Evolutionary conservation across 23 tunicate species (phyloP).

Genomic region (Phallusia fumigata): DNA sequence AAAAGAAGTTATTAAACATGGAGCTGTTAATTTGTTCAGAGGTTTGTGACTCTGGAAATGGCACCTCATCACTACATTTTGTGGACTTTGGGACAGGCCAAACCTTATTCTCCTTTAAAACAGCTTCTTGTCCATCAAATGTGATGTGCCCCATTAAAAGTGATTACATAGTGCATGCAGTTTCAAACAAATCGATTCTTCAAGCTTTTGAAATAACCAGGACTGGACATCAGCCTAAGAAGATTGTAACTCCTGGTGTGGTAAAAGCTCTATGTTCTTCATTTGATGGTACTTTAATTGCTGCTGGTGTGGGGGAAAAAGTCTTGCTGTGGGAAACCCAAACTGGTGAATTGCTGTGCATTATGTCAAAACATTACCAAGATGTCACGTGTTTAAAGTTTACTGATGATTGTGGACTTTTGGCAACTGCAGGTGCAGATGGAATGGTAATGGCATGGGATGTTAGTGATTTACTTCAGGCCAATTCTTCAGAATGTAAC

Average conservation of each 20-base stretch:
- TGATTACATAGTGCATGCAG: slow-evolving; percentile 51
- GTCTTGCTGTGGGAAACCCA: slow-evolving; percentile 61
- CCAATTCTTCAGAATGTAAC: background rate
- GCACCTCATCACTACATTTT: background rate
- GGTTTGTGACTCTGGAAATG: background rate
- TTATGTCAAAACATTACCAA: slow-evolving; percentile 71
- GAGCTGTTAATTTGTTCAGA: background rate
- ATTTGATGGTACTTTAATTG: slow-evolving; percentile 44
- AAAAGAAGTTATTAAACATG: background rate
- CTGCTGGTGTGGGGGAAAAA: slow-evolving; percentile 64
- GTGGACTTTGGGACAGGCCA: slow-evolving; percentile 43
- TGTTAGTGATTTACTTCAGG: slow-evolving; percentile 16
- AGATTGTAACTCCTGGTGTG: slow-evolving; percentile 66
- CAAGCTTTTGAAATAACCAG: slow-evolving; percentile 59
- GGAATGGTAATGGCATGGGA: slow-evolving; percentile 75
- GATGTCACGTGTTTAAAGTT: slow-evolving; percentile 56
- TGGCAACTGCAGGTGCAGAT: slow-evolving; percentile 58
- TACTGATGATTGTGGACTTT: slow-evolving; percentile 34
- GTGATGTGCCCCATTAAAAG: slow-evolving; percentile 36
- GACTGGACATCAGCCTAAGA: slow-evolving; percentile 47
- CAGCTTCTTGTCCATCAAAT: slow-evolving; percentile 26
- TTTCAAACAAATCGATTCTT: slow-evolving; percentile 62
- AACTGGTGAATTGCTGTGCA: slow-evolving; percentile 54
- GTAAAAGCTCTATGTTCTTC: slow-evolving; percentile 35
- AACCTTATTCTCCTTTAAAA: slow-evolving; percentile 47